A percentile compares a stretch with the other conserved stretches of the same genome.
phyloP scores from a whole-genome alignment of 2,888 invertebrate genomes.

The Desoria tigrina region DNA sequence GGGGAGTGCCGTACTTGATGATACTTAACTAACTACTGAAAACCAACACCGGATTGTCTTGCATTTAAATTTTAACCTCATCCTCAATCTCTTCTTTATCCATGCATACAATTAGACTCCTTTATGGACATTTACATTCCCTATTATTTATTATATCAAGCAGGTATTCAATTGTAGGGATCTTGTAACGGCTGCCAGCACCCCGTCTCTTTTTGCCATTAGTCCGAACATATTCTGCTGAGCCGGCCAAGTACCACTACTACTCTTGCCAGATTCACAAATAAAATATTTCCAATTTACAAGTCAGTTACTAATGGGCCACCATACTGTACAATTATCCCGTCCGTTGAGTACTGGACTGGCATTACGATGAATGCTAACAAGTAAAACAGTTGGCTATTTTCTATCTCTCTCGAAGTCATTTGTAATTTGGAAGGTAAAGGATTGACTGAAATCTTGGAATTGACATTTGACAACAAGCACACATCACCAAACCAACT shows the following conservation, averaged over 20 bases:
- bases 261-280: conserved; percentile 7
- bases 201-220: conserved; percentile 16
- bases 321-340: no score
- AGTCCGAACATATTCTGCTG: background rate
- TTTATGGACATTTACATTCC: conserved; percentile 14
- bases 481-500: conserved; percentile 1
- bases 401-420: no score
- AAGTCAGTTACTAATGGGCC: no score
- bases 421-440: background rate
- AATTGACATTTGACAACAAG: conserved; percentile 17
- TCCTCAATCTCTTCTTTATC: background rate
- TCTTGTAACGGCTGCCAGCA: conserved; percentile 15
- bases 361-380: no score
- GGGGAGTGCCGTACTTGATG: conserved; percentile 32
- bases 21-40: conserved; percentile 13
- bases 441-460: background rate
- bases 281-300: no score
- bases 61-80: conserved; percentile 6
- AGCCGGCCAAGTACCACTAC: background rate
- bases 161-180: no score
- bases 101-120: conserved; percentile 14
- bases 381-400: no score
- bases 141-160: conserved; percentile 1
- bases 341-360: no score
- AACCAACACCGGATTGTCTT: conserved; percentile 4